Conservation (phyloP, 1,140 invertebrate species). For the Drosophila pachea region DNA sequence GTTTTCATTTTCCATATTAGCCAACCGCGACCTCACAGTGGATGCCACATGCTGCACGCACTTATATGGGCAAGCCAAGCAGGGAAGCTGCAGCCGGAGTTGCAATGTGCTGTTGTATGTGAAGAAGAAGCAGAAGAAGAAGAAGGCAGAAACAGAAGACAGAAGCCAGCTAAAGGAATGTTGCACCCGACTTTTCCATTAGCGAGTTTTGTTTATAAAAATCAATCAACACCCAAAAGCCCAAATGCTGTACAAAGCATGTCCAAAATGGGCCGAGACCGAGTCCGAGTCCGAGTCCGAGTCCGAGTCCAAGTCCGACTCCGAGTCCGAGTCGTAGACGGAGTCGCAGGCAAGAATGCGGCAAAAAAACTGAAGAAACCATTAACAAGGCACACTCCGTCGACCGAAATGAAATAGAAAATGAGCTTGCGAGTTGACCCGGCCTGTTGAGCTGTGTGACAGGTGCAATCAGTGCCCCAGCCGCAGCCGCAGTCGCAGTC, state of each 20-base stretch:
- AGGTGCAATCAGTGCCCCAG: constrained; percentile 39
- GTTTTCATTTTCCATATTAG: constrained; percentile 78
- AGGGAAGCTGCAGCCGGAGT: constrained; percentile 34
- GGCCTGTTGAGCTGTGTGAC: constrained; percentile 1
- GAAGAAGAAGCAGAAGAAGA: too few species aligned
- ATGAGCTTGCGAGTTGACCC: constrained; percentile 6
- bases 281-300: not conserved
- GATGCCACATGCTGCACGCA: constrained; percentile 8
- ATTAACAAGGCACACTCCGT: constrained; percentile 35
- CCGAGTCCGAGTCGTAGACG: not conserved
- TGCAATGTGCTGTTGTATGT: too few species aligned
- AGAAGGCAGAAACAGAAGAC: constrained; percentile 35
- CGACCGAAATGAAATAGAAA: constrained; percentile 3
- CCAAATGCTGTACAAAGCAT: constrained; percentile 50
- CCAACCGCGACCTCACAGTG: constrained; percentile 56
- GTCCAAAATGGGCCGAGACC: constrained; percentile 31
- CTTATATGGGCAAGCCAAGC: constrained; percentile 51
- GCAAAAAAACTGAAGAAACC: constrained; percentile 20
- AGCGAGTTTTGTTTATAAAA: constrained; percentile 69
- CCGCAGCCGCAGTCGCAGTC: constrained; percentile 18
- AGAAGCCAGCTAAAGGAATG: constrained; percentile 59
- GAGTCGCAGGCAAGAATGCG: constrained; percentile 56
- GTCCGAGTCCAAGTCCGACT: constrained; percentile 8
- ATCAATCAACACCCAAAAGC: constrained; percentile 77
- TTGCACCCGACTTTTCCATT: constrained; percentile 74